These are phyloP conservation scores for Meteorus cinctellus DNA, from an alignment of 2,888 invertebrate genomes.

Conservation along the genomic window DNA sequence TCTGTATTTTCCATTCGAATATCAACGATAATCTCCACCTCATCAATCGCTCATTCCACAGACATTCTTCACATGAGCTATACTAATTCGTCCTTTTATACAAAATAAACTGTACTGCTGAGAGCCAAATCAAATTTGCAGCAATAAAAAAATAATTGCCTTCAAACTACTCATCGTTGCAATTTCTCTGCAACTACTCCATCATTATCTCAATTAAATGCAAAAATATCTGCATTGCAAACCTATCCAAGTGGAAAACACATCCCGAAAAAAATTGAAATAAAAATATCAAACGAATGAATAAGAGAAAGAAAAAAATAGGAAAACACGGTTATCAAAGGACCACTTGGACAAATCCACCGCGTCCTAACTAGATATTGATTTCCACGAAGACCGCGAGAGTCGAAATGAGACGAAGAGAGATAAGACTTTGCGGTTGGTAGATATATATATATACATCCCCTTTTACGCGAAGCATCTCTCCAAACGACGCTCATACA, in stretches of 20 bases:
- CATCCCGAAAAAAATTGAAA: background rate
- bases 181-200: too few relatives aligned
- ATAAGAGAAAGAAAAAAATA: background rate
- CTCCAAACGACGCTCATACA: slow-evolving; percentile 13
- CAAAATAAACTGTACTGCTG: too few relatives aligned
- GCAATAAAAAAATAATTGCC: too few relatives aligned
- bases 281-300: background rate
- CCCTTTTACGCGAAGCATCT: background rate
- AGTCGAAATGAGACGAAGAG: background rate
- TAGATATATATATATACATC: background rate
- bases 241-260: background rate
- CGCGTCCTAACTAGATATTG: slow-evolving; percentile 5
- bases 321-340: background rate
- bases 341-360: background rate
- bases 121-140: too few relatives aligned
- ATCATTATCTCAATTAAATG: too few relatives aligned
- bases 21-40: background rate
- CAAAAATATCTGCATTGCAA: background rate
- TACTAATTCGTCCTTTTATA: too few relatives aligned
- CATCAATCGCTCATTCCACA: background rate
- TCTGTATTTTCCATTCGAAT: background rate
- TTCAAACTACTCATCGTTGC: too few relatives aligned
- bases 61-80: background rate
- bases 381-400: background rate
- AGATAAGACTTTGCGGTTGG: slow-evolving; percentile 14